Evolutionary conservation across 1,140 invertebrate genomes (phyloP), one percentile per base, ranked within the genome.

Genomic region (Pseudomyrmex gracilis): DNA sequence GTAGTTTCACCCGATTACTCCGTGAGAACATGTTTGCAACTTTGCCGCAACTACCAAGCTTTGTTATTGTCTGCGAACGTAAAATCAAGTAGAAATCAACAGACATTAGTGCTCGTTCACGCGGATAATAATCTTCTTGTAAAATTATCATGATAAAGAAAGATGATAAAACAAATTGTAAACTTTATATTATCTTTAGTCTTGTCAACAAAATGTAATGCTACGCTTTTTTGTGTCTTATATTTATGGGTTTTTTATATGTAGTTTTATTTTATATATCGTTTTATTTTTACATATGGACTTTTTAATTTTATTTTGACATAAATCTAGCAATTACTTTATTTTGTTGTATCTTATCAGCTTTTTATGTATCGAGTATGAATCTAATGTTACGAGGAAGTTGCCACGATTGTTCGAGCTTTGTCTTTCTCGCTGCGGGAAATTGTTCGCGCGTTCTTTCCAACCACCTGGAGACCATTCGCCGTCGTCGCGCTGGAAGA

Each of bases 11-110:
- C 55, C 55, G 64, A 55, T 83, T 73, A 58, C 80, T 77, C 61
- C 34, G 22, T 58, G 66, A 84, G 74, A 77, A 82, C 85, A 45
- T 73, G 87, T 88, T 85, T 85, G 85, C 55, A 78, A 74, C 66
- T 88, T 85, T 20, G 47, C 22, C 67, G 47, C 24, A 55, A 55
- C 67, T 63, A 51, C 73, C 34, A n/a, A 53, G 70, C 60, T 84
- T 87, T 73, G 73, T 83, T 70, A 84, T 45, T 71, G 73, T 71
- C 82, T 66, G 34, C 47, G 22, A 55, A 51, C n/a, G 51, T 51
- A 67, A 78, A 64, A 78, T 83, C 73, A 67, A 45, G 57, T 43
- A 45, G 73, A 83, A 78, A 67, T 80, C 76, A 80, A 58, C 64
- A 58, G 66, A 80, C 66, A 71, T 80, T 80, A 80, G 55, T 45